These are phyloP conservation scores for Numenius arquata DNA, from an alignment of 2,113 vertebrate species.

Conservation along the genomic window DNA sequence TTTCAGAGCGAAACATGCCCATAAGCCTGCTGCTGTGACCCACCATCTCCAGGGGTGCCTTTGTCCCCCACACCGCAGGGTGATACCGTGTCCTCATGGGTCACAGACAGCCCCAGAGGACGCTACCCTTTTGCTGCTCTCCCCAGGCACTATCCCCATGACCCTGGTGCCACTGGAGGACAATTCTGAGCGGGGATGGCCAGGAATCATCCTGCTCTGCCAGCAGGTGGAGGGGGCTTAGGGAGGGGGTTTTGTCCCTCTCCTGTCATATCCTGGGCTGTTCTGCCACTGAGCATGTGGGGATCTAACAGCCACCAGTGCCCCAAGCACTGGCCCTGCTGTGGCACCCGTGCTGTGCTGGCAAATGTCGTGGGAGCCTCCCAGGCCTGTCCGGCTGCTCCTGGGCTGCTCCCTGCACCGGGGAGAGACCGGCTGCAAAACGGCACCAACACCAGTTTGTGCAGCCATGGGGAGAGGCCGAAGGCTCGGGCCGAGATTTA, in stretches of 20 bases:
- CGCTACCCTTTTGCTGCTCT: not conserved
- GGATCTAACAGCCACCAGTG: not conserved
- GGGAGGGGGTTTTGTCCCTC: not conserved
- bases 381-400: not conserved
- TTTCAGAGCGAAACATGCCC: not conserved
- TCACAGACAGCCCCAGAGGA: too few relatives aligned
- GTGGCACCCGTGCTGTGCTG: accelerated
- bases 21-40: not conserved
- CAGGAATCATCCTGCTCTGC: accelerated
- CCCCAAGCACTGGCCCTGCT: accelerated
- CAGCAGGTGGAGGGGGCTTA: not conserved
- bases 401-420: not conserved
- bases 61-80: accelerated
- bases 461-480: not conserved
- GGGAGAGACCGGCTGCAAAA: not conserved
- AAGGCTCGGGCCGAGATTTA: not conserved
- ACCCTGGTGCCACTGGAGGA: not conserved
- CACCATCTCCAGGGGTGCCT: not conserved
- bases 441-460: not conserved
- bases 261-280: not conserved
- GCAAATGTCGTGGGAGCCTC: accelerated
- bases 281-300: not conserved
- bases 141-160: not conserved
- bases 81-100: not conserved
- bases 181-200: not conserved